These are phyloP conservation scores for Ferdinandea cuprea DNA, from an alignment of 2,888 invertebrate genomes.

Conservation along the genomic window DNA sequence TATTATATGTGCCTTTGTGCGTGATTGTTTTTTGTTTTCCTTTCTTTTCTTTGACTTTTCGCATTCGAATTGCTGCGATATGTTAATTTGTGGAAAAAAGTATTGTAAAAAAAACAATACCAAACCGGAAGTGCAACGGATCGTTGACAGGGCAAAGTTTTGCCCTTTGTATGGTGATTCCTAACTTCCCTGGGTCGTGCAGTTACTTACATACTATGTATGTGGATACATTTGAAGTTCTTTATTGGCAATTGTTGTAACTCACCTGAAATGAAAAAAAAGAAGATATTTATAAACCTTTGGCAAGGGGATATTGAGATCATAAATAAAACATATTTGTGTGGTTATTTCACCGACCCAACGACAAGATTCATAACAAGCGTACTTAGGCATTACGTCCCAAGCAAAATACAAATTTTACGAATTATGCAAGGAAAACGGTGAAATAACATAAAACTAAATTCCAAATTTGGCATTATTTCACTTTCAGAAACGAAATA, in stretches of 20 bases:
- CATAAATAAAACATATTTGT: too few relatives aligned
- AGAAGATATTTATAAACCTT: conserved; percentile 11
- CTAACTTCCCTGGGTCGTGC: neutral
- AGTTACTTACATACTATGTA: neutral
- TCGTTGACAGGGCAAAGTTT: conserved; percentile 57
- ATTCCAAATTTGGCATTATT: too few relatives aligned
- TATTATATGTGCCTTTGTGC: conserved; percentile 40
- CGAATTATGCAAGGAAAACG: too few relatives aligned
- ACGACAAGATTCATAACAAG: too few relatives aligned
- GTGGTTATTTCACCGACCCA: too few relatives aligned
- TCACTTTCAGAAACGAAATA: too few relatives aligned
- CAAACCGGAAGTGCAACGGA: conserved; percentile 60
- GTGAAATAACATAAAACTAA: too few relatives aligned
- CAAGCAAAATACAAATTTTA: too few relatives aligned
- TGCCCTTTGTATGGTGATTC: neutral
- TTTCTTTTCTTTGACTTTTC: conserved; percentile 2
- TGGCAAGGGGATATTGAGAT: too few relatives aligned
- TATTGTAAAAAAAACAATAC: conserved; percentile 6
- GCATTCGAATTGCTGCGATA: conserved; percentile 21
- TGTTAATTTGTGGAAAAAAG: conserved; percentile 42
- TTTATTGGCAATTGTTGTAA: neutral
- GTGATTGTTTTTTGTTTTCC: conserved; percentile 17
- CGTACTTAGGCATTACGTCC: too few relatives aligned
- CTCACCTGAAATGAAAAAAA: conserved; percentile 58
- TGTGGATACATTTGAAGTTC: too few relatives aligned